Conservation (phyloP, 2,888 invertebrate genomes). For the Scaptomyza parva region DNA sequence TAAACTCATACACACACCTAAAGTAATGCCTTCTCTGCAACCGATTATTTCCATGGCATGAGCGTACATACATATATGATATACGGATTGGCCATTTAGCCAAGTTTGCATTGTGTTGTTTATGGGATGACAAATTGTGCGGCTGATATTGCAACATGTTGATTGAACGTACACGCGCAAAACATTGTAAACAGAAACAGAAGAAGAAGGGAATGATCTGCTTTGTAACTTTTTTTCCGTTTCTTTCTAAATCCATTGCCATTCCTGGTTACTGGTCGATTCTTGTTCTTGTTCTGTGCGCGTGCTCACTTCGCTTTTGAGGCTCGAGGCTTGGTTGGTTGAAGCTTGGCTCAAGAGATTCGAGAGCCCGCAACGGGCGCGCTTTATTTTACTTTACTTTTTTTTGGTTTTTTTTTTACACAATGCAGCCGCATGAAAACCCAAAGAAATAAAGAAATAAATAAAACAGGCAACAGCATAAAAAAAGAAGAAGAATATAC, state of each 20-base stretch:
- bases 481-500: slow-evolving; percentile 70
- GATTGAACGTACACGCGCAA: slow-evolving; percentile 78
- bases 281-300: slow-evolving; percentile 63
- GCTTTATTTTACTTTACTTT: slow-evolving; percentile 19
- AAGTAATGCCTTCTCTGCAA: slow-evolving; percentile 35
- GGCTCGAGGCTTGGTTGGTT: slow-evolving; percentile 40
- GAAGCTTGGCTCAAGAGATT: slow-evolving; percentile 35
- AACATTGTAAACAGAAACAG: slow-evolving; percentile 60
- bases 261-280: slow-evolving; percentile 16
- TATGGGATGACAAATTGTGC: slow-evolving; percentile 80
- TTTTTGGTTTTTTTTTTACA: slow-evolving; percentile 43
- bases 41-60: slow-evolving; percentile 45
- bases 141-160: slow-evolving; percentile 79
- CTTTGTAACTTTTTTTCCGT: slow-evolving; percentile 15
- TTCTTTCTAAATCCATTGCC: slow-evolving; percentile 27
- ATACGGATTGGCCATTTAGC: slow-evolving; percentile 59
- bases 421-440: slow-evolving; percentile 68
- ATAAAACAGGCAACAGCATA: slow-evolving; percentile 79
- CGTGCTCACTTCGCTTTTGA: slow-evolving; percentile 68
- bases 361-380: slow-evolving; percentile 55
- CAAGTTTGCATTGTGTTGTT: slow-evolving; percentile 70
- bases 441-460: slow-evolving; percentile 79
- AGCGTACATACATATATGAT: slow-evolving; percentile 54
- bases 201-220: neutral
- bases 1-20: slow-evolving; percentile 19